These are phyloP conservation scores for Neuroscelio doddi DNA, from an alignment of 2,888 invertebrate species.

Conservation along the genomic window DNA sequence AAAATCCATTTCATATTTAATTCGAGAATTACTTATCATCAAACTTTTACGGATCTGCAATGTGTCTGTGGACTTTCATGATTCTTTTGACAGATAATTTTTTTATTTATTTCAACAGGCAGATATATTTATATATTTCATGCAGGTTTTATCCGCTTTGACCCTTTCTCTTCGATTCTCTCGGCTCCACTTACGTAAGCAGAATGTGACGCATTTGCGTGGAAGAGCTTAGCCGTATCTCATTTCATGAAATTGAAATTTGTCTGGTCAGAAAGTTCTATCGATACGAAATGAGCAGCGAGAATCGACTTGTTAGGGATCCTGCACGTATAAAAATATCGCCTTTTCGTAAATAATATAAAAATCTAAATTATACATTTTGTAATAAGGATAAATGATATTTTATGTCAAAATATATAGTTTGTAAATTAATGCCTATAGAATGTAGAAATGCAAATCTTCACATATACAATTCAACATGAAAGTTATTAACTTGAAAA, in stretches of 20 bases:
- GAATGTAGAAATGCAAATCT: too few species aligned
- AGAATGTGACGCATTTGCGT: conserved; percentile 50
- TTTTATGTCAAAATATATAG: too few species aligned
- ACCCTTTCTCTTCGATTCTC: conserved; percentile 41
- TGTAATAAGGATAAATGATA: too few species aligned
- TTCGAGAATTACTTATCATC: conserved; percentile 21
- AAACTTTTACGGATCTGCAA: conserved; percentile 13
- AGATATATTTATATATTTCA: conserved; percentile 37
- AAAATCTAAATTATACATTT: background rate
- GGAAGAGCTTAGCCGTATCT: conserved; percentile 51
- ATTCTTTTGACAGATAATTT: conserved; percentile 10
- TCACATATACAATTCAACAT: too few species aligned
- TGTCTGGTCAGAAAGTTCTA: conserved; percentile 46
- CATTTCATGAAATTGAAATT: conserved; percentile 54
- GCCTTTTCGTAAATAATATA: background rate
- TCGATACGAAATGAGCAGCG: conserved; percentile 30
- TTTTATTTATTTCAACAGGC: conserved; percentile 5
- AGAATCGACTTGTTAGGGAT: conserved; percentile 23
- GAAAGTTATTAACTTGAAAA: too few species aligned
- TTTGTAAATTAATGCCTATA: too few species aligned
- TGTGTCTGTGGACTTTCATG: background rate
- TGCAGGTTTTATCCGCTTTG: conserved; percentile 34
- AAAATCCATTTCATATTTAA: conserved; percentile 27
- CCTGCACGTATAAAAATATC: background rate
- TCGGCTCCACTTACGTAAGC: conserved; percentile 40